Conservation (phyloP, 2,113 vertebrate species). For the Chitala chitala region DNA sequence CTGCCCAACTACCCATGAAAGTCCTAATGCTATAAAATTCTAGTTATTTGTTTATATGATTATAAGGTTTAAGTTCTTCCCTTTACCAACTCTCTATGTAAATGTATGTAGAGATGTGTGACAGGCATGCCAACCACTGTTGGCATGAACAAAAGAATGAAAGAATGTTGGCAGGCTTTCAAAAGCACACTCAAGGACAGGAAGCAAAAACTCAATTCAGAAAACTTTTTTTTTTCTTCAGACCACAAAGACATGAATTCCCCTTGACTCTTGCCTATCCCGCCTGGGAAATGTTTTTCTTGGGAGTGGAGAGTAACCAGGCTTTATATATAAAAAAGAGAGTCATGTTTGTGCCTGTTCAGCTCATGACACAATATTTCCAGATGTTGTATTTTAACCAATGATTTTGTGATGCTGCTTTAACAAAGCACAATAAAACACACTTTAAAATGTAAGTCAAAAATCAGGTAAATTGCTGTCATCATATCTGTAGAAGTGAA, state of each 20-base stretch:
- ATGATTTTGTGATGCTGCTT: no score
- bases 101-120: constrained; percentile 23
- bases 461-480: no score
- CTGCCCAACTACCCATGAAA: no score
- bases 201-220: constrained; percentile 16
- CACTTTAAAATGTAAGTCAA: no score
- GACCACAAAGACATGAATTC: background rate
- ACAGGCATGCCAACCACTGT: constrained; percentile 16
- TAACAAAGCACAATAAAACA: no score
- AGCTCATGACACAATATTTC: constrained; percentile 37
- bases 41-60: no score
- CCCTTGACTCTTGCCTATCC: background rate
- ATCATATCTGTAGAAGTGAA: no score
- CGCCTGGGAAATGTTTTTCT: constrained; percentile 16
- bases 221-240: background rate
- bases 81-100: no score
- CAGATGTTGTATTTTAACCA: constrained; percentile 27
- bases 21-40: no score
- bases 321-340: background rate
- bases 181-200: constrained; percentile 15
- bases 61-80: no score
- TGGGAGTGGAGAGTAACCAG: background rate
- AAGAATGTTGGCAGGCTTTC: constrained; percentile 18
- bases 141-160: background rate
- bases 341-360: constrained; percentile 28